Percentiles rank a stretch among this genome's conserved stretches.
phyloP scores from a whole-genome alignment of 2,888 invertebrate species.

The Leptarthrus brevirostris region DNA sequence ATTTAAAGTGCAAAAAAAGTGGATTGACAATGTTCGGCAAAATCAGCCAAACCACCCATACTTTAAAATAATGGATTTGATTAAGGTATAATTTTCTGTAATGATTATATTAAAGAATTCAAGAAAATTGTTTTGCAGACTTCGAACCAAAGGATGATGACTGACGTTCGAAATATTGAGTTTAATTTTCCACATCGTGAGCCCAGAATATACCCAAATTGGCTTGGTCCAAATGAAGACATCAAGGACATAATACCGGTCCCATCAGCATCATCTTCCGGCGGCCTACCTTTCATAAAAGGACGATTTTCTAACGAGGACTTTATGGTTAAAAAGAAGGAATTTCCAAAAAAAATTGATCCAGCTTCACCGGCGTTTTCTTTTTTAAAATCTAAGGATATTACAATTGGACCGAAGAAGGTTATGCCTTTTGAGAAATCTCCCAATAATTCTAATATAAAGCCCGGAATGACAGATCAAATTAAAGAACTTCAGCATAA shows the following conservation, averaged over 20 bases:
- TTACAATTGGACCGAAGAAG: background rate
- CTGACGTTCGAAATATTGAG: conserved; percentile 33
- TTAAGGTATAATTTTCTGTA: conserved; percentile 57
- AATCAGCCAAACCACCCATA: conserved; percentile 60
- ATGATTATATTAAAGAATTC: background rate
- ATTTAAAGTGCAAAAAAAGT: conserved; percentile 58
- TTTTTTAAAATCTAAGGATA: conserved; percentile 5
- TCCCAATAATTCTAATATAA: background rate
- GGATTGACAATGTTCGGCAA: conserved; percentile 58
- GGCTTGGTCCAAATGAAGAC: background rate
- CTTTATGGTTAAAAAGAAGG: background rate
- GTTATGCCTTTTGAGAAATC: background rate
- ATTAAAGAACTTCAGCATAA: conserved; percentile 34
- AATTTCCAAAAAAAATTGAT: background rate
- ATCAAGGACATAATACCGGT: background rate
- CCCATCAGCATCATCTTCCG: background rate
- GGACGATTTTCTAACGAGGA: conserved; percentile 6
- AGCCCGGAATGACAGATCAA: background rate
- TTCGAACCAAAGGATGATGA: conserved; percentile 45
- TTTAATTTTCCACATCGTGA: conserved; percentile 41
- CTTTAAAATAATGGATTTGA: conserved; percentile 57
- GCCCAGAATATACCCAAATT: conserved; percentile 6
- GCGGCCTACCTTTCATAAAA: background rate
- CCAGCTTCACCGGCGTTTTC: background rate
- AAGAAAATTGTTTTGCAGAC: conserved; percentile 30